A percentile compares a stretch with the other conserved stretches of the same genome.
phyloP scores from a whole-genome alignment of 2,113 vertebrate genomes.

The Eulacestoma nigropectus region DNA sequence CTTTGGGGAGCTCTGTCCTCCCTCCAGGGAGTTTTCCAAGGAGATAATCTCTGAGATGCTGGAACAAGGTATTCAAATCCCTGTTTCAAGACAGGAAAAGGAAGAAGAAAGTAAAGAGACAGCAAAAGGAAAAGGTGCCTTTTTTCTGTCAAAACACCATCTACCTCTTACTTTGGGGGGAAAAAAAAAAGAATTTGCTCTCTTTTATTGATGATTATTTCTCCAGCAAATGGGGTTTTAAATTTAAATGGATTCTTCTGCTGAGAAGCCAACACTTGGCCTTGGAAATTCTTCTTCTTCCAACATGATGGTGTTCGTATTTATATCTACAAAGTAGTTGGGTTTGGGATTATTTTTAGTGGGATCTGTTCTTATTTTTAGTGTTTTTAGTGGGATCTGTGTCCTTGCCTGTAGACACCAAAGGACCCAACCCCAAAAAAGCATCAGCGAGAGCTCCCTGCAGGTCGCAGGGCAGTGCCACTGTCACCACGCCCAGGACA shows the following conservation, averaged over 20 bases:
- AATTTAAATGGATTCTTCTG: background rate
- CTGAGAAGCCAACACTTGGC: background rate
- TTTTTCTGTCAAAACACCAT: background rate
- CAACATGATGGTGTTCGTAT: background rate
- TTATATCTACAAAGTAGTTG: rapidly evolving
- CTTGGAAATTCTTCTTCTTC: background rate
- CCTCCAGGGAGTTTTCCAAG: slow-evolving; percentile 28
- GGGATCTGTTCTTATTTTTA: background rate
- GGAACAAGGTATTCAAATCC: slow-evolving; percentile 33
- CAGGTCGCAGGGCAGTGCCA: background rate
- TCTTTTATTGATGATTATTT: background rate
- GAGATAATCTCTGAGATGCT: slow-evolving; percentile 32
- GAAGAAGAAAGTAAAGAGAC: slow-evolving; percentile 16
- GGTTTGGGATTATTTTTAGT: background rate
- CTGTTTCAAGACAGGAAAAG: background rate
- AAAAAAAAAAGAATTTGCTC: background rate
- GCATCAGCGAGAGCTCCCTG: background rate
- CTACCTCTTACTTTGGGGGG: background rate
- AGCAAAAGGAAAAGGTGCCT: background rate
- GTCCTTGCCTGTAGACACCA: background rate
- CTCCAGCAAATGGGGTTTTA: background rate
- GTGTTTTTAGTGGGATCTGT: background rate
- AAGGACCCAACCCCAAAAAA: background rate
- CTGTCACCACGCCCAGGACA: background rate
- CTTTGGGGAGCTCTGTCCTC: background rate